These are phyloP conservation scores for Drosophila merina DNA, from an alignment of 2,888 invertebrate species.

Conservation along the genomic window DNA sequence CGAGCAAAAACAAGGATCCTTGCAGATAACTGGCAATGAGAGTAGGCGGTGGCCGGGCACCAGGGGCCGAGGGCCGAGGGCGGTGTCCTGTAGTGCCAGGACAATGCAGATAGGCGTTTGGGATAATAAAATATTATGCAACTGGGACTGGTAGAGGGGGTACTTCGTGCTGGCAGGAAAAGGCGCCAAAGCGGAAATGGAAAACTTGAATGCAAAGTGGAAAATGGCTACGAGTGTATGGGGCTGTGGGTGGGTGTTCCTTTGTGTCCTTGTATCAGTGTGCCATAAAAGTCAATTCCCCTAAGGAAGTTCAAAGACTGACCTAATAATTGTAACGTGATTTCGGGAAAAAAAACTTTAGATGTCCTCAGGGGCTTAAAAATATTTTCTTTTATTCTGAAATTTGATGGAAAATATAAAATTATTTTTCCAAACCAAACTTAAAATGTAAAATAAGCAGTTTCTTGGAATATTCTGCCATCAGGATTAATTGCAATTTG, in stretches of 20 bases:
- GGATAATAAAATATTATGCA: slow-evolving; percentile 76
- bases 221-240: slow-evolving; percentile 21
- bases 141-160: slow-evolving; percentile 53
- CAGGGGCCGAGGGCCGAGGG: slow-evolving; percentile 1
- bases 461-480: background rate
- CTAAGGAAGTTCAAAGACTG: slow-evolving; percentile 28
- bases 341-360: slow-evolving; percentile 13
- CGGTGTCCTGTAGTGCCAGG: slow-evolving; percentile 31
- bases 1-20: slow-evolving; percentile 31
- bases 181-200: slow-evolving; percentile 43
- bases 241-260: slow-evolving; percentile 2
- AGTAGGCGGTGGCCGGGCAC: background rate
- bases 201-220: slow-evolving; percentile 41
- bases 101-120: slow-evolving; percentile 41
- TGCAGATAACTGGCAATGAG: slow-evolving; percentile 27
- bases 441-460: background rate
- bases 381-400: background rate
- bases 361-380: background rate
- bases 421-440: background rate
- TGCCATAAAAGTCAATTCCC: slow-evolving; percentile 37
- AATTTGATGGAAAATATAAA: background rate
- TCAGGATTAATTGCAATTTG: background rate
- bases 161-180: slow-evolving; percentile 33
- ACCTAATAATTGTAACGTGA: slow-evolving; percentile 37
- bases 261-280: slow-evolving; percentile 1